Evolutionary conservation across 2,113 vertebrate species (phyloP), one percentile per base, ranked within the genome.

Genomic region (Isichthys henryi): DNA sequence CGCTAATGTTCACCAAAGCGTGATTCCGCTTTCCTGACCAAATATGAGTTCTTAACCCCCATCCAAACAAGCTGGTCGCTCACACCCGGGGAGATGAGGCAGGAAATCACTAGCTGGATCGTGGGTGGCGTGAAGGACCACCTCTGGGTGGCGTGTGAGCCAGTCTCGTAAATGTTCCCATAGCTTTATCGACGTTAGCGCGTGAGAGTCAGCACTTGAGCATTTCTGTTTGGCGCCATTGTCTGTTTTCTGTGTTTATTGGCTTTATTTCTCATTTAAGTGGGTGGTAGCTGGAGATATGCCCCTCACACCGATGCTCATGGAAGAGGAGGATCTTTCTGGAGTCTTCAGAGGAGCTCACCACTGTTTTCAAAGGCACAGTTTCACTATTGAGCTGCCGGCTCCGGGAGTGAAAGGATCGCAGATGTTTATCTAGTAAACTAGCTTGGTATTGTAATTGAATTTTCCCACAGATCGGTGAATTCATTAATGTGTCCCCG

Each of bases 391-490:
- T 39, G 4, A 89, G 45, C 53, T 35, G 50, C 70, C 53, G 3
- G 50, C 88, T 46, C 53, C 5, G 21, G 10, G 48, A 58, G 31
- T 53, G 21, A 82, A 82, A 56, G 80, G 80, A 84, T 52, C 52
- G 10, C 17, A 88, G 80, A 89, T 89, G 50, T 84, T 89, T 89
- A 85, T 89, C 77, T 48, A 53, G 88, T 35, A 56, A 84, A 89
- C 53, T 83, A 85, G 77, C 88, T 53, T 48, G 80, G 77, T 62
- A 89, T 89, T 45, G 80, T 89, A 89, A 89, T 89, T 89, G 88
- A 89, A 89, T 89, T 89, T 85, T 52, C 52, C n/a, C 31, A 89
- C 88, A 89, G 88, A 84, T 56, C 80, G 27, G 77, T 84, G 88
- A 56, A 89, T 89, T 89, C 62, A 89, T 83, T 89, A 85, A 89